Conservation (phyloP, 64 coral and sea anemone genomes). For the Montipora efflorescens region DNA sequence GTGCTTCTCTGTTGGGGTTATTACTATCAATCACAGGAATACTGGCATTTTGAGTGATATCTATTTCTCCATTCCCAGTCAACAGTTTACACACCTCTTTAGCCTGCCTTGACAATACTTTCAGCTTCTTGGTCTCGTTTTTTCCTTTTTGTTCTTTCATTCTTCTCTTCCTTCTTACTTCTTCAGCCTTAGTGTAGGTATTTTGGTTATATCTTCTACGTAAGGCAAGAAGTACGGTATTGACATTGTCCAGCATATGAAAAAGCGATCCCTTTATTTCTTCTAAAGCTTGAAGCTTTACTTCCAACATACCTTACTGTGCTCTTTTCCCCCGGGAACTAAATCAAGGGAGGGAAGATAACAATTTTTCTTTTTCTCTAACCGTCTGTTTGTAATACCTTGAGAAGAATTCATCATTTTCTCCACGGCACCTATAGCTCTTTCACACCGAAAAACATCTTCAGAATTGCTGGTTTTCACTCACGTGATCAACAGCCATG, state of each 20-base stretch:
- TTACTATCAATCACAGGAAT: no score
- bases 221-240: no score
- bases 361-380: neutral
- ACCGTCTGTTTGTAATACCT: slow-evolving; percentile 7
- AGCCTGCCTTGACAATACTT: no score
- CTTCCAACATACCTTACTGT: slow-evolving; percentile 14
- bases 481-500: no score
- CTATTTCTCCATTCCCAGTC: slow-evolving; percentile 7
- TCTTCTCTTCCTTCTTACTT: neutral
- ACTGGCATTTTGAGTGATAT: neutral
- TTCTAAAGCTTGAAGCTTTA: slow-evolving; percentile 5
- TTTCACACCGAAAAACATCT: slow-evolving; percentile 19
- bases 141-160: slow-evolving; percentile 16
- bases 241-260: no score
- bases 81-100: neutral
- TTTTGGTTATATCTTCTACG: no score
- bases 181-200: no score
- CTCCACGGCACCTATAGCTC: slow-evolving; percentile 51
- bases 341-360: neutral
- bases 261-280: neutral
- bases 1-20: no score
- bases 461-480: slow-evolving; percentile 14
- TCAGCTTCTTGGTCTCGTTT: neutral
- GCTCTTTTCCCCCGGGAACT: neutral
- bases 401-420: slow-evolving; percentile 49